Evolutionary conservation across 2,113 vertebrate species (phyloP).

Genomic region (Casuarius casuarius): DNA sequence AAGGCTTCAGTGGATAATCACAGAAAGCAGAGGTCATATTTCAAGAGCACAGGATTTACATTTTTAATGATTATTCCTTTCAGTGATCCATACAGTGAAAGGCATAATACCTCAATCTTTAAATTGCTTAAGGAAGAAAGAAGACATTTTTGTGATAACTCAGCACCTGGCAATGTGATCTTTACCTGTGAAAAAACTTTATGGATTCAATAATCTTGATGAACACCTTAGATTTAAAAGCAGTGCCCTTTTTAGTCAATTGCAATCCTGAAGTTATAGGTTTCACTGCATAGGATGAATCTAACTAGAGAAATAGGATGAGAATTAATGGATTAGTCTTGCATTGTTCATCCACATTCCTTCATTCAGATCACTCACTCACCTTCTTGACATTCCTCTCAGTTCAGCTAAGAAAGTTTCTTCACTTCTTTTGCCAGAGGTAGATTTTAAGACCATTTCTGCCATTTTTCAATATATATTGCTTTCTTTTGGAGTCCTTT

Average conservation of each 20-base stretch:
- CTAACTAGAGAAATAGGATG: background rate
- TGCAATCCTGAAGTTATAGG: constrained; percentile 20
- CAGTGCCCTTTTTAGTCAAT: constrained; percentile 24
- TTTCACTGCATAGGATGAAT: background rate
- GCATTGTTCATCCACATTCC: background rate
- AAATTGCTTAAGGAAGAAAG: background rate
- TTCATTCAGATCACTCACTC: background rate
- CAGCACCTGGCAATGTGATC: background rate
- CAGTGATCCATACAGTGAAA: constrained; percentile 10
- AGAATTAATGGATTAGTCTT: constrained; percentile 37
- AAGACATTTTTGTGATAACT: background rate
- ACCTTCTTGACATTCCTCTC: background rate
- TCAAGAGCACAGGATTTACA: background rate
- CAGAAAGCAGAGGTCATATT: background rate
- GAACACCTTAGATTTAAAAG: constrained; percentile 26
- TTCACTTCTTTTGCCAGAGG: constrained; percentile 24
- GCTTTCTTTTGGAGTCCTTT: background rate
- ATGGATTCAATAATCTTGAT: background rate
- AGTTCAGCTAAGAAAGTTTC: constrained; percentile 16
- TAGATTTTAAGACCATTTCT: constrained; percentile 2
- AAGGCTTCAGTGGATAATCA: background rate
- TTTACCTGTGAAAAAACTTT: background rate
- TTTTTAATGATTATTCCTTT: constrained; percentile 5
- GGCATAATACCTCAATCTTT: background rate
- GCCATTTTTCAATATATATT: background rate